These are phyloP conservation scores for Anolis sagrei DNA, from an alignment of 2,113 vertebrate genomes.

Conservation along the genomic window DNA sequence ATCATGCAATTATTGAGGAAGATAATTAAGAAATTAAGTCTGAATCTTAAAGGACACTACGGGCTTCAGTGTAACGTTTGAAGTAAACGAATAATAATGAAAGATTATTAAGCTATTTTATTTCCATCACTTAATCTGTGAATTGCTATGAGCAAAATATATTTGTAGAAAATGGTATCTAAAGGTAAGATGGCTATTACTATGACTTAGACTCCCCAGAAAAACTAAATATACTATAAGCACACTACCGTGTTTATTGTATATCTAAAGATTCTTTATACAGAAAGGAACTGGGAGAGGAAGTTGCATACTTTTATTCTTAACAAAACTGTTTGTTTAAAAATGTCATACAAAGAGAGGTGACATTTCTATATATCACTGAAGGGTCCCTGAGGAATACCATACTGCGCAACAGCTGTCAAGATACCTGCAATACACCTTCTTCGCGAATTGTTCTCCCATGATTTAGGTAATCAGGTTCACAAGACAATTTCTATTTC, in stretches of 20 bases:
- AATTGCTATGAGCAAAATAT: not conserved
- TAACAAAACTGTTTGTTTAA: constrained; percentile 37
- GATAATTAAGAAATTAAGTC: not conserved
- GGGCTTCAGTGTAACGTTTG: not conserved
- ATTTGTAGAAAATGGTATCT: not conserved
- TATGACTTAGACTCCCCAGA: not conserved
- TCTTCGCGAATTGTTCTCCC: constrained; percentile 37
- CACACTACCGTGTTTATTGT: constrained; percentile 1
- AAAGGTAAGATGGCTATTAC: not conserved
- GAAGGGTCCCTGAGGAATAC: constrained; percentile 39
- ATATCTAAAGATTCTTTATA: not conserved
- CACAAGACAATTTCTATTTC: constrained; percentile 42
- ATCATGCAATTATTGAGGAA: not conserved
- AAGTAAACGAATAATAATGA: not conserved
- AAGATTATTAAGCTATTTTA: not conserved
- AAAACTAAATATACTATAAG: not conserved
- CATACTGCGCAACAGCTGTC: constrained; percentile 43
- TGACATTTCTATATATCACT: constrained; percentile 23
- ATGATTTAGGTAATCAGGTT: constrained; percentile 49
- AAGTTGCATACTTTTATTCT: constrained; percentile 51
- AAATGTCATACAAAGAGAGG: constrained; percentile 36
- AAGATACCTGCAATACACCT: constrained; percentile 22
- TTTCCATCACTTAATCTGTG: not conserved
- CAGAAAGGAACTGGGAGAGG: constrained; percentile 37
- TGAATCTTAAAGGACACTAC: not conserved